A percentile compares a stretch with the other conserved stretches of the same genome.
Conservation (phyloP, 2,888 invertebrate species). For the Ptilodon capucinus region DNA sequence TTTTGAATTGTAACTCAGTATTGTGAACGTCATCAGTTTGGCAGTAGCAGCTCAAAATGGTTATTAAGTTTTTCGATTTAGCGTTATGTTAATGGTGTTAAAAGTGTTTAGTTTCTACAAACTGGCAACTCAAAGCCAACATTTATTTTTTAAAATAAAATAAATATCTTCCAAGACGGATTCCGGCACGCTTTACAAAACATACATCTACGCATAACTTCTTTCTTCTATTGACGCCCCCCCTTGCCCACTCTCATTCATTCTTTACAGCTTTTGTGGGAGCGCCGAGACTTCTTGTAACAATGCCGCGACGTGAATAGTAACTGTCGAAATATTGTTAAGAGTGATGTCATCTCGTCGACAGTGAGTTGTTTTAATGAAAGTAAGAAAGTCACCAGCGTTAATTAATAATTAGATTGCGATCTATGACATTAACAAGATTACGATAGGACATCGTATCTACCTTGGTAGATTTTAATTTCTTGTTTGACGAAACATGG, state of each 20-base stretch:
- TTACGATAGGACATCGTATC: no score
- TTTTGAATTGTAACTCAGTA: no score
- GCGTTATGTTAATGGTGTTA: no score
- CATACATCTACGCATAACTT: conserved; percentile 71
- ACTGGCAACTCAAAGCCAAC: no score
- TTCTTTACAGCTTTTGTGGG: conserved; percentile 77
- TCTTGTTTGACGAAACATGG: no score
- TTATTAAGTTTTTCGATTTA: no score
- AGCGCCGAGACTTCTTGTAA: conserved; percentile 73
- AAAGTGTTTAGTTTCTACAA: no score
- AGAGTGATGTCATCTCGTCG: conserved; percentile 57
- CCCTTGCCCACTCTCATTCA: conserved; percentile 69
- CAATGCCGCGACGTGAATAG: conserved; percentile 65
- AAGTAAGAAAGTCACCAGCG: conserved; percentile 11
- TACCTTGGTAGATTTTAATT: no score
- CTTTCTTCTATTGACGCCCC: conserved; percentile 71
- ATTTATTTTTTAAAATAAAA: conserved; percentile 11
- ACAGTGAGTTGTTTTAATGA: conserved; percentile 31
- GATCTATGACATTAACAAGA: no score
- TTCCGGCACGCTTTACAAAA: conserved; percentile 66
- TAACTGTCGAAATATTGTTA: conserved; percentile 75
- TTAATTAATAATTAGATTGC: conserved; percentile 17
- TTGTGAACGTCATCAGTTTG: no score
- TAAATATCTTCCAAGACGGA: conserved; percentile 30
- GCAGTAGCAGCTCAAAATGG: no score